Base-by-base conservation (phyloP, 1,140 invertebrate species). In the Pygmarrhopalites habei region DNA sequence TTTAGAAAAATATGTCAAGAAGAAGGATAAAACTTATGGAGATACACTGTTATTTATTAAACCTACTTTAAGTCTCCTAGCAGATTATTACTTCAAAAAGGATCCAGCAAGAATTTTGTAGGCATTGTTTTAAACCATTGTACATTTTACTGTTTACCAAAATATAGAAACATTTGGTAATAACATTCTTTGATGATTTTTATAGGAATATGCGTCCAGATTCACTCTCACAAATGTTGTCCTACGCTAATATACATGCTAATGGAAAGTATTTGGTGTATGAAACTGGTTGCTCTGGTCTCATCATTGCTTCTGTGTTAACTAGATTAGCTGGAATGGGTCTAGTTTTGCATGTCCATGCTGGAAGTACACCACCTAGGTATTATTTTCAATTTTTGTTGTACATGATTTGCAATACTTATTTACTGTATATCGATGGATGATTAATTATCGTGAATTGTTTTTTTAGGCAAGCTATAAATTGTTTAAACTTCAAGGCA, bases 1-100 rank as follows among this genome's bases (percentile, higher is more conserved):
- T n/a, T n/a, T n/a, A n/a, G 87, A 92, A 70, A 97, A 97, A 75
- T 97, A 96, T 75, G 81, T 97, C 7, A 88, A 86, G 52, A 96
- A 96, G 74, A 97, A 97, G 75, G 87, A 91, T 70, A 87, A 86
- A 66, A 95, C 95, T 74, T 95, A 94, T 75, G 87, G 83, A 73
- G 85, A 88, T 70, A 87, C 83, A 72, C 76, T 92, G 21, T 84
- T 85, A 62, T 81, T 93, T 35, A 76, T 84, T 17, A 84, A 82
- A 72, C 89, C 92, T 0, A 88, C 81, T 29, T 81, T 93, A 58
- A 77, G 86, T 51, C 74, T 87, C 1, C 76, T 96, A 28, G 78
- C 85, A 19, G 85, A 92, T 68, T 86, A 93, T 72, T 87, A 90
- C 72, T 90, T 86, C 71, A 81, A 80, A 43, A 82, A 86, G 72